Percentiles rank a stretch among this genome's conserved stretches.
These are phyloP conservation scores for Harlomillsia oculata DNA, from an alignment of 1,140 invertebrate genomes.

Conservation along the genomic window DNA sequence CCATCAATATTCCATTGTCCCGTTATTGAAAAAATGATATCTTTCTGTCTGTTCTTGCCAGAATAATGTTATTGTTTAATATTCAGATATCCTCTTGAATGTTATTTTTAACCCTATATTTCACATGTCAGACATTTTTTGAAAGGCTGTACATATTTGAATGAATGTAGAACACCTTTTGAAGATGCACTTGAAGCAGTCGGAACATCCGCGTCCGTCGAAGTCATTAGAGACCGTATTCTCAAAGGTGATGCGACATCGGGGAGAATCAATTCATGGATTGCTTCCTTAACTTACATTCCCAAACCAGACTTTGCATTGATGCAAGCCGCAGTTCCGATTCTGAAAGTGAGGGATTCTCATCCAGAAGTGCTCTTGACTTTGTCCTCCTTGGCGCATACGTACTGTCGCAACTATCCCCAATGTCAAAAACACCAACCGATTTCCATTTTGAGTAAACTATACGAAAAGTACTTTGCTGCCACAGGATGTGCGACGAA, in stretches of 20 bases:
- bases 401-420: conserved; percentile 39
- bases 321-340: conserved; percentile 39
- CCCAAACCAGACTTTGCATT: conserved; percentile 42
- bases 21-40: too few species aligned
- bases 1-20: too few species aligned
- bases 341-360: conserved; percentile 37
- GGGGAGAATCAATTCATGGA: conserved; percentile 42
- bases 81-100: too few species aligned
- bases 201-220: conserved; percentile 40
- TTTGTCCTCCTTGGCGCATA: conserved; percentile 42
- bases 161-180: too few species aligned
- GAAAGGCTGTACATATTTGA: too few species aligned
- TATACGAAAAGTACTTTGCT: conserved; percentile 25
- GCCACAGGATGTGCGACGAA: conserved; percentile 18
- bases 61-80: too few species aligned
- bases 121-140: too few species aligned
- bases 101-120: too few species aligned
- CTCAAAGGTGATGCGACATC: conserved; percentile 22
- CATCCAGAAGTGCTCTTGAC: conserved; percentile 41
- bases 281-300: conserved; percentile 44
- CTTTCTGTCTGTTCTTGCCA: too few species aligned
- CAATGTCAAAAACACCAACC: conserved; percentile 8
- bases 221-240: conserved; percentile 42
- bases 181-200: conserved; percentile 44
- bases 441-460: conserved; percentile 16